A percentile compares a stretch with the other conserved stretches of the same genome.
These are phyloP conservation scores for Pipra filicauda DNA, from an alignment of 2,113 vertebrate genomes.

Conservation along the genomic window DNA sequence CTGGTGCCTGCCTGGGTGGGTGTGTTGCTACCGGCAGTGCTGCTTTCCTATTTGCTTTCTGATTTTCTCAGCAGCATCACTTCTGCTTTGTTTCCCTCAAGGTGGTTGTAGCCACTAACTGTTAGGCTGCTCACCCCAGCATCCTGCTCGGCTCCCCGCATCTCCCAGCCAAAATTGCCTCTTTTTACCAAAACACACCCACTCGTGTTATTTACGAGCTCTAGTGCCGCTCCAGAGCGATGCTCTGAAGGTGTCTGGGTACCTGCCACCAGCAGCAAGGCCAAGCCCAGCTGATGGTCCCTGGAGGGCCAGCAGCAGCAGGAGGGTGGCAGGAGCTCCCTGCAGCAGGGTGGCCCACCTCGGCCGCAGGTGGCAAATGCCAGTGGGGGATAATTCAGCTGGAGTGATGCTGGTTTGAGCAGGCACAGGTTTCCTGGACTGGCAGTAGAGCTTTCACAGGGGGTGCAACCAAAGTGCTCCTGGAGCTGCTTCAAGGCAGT, in stretches of 20 bases:
- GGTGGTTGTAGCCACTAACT: neutral
- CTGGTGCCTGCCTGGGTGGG: neutral
- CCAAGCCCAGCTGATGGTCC: neutral
- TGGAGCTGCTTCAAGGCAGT: neutral
- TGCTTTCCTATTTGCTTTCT: neutral
- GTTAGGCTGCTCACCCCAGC: neutral
- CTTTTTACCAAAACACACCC: neutral
- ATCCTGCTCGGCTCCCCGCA: neutral
- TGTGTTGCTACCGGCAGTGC: neutral
- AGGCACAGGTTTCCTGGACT: neutral
- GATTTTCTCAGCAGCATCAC: neutral
- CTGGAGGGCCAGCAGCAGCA: neutral
- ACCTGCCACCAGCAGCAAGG: neutral
- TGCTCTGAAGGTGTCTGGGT: neutral
- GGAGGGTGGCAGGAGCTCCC: neutral
- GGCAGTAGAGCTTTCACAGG: neutral
- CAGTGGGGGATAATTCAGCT: neutral
- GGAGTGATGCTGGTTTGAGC: neutral
- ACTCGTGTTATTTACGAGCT: neutral
- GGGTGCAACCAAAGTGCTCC: neutral
- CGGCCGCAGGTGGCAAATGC: neutral
- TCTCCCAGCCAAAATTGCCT: neutral
- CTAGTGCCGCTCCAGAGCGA: neutral
- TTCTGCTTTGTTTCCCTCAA: neutral
- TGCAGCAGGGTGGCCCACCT: neutral